Evolutionary conservation across 2,113 vertebrate species (phyloP).

Genomic region (Procavia capensis): DNA sequence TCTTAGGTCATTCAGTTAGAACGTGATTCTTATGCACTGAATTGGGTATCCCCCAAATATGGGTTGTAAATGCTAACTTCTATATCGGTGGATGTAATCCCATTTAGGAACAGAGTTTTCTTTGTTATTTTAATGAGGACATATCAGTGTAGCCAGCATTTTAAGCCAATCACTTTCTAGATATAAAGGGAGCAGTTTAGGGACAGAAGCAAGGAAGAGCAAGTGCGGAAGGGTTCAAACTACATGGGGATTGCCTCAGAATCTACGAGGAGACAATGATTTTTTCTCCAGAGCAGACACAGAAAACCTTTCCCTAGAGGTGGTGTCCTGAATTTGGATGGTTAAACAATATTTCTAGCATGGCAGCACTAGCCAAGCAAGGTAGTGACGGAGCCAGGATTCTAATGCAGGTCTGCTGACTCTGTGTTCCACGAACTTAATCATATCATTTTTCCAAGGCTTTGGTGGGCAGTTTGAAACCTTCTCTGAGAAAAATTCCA

Average conservation of each 20-base stretch:
- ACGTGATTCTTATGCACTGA: too few species aligned
- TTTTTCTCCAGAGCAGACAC: neutral
- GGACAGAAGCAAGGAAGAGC: neutral
- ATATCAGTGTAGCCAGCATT: too few species aligned
- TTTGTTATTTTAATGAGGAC: too few species aligned
- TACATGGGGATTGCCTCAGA: neutral
- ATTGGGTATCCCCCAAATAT: too few species aligned
- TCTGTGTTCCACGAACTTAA: neutral
- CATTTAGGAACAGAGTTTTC: too few species aligned
- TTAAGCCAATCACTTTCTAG: neutral
- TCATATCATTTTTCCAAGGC: neutral
- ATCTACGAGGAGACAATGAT: neutral
- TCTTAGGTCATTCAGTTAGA: neutral
- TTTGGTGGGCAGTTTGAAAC: slow-evolving; percentile 11
- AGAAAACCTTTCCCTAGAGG: neutral
- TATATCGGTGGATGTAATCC: too few species aligned
- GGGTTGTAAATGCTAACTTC: too few species aligned
- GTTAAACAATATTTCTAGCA: neutral
- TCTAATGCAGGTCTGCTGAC: neutral
- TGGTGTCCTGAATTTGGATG: neutral
- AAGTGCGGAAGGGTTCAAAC: neutral
- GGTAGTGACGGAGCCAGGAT: neutral
- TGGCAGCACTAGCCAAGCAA: neutral
- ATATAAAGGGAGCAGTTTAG: neutral
- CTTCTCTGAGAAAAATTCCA: slow-evolving; percentile 9